Base-by-base conservation (phyloP, 2,113 vertebrate species). In the Nycticorax nycticorax region DNA sequence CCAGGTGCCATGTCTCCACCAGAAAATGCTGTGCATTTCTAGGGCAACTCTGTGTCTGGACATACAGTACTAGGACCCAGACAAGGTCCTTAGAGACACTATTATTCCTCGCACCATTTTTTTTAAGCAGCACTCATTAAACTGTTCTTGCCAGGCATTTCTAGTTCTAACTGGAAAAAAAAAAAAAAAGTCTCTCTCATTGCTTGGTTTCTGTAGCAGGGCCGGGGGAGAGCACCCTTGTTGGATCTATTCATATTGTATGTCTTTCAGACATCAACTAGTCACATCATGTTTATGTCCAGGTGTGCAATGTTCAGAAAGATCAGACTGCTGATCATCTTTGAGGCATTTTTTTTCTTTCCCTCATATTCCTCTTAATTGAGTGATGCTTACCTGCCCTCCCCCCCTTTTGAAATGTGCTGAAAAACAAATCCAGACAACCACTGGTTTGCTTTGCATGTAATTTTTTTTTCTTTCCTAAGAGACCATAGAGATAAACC, bases 401-500 rank as follows among this genome's bases (percentile, higher is more conserved):
- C 68, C 81, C 9, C 39, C 39, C 22, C 14, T 84, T 62, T 22
- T 10, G 56, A 89, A 43, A 43, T 43, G 41, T 43, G 41, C 41
- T 60, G 19, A 48, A 50, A 88, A 89, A 71, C 93, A 94, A 94
- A 95, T 15, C 63, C 85, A 48, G 72, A 32, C 39, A 69, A 67
- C 26, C 43, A n/a, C 8, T 39, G 48, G 19, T 66, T 94, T 74
- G 48, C 57, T 91, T 82, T 79, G 16, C 78, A 4, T 37, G 17
- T 32, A 13, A 8, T 67, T 68, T 79, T 87, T 73, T 47, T 60
- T 23, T 1, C 47, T 88, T 72, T 43, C 91, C 78, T 96, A 21
- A 72, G 90, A 80, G 90, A 85, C 32, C 55, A n/a, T 22, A 15
- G n/a, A 85, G 78, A 68, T 68, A 93, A 96, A 94, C 57, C 85